Conservation (phyloP, 2,797 vertebrate genomes). For the Scomberomorus guttatus region DNA sequence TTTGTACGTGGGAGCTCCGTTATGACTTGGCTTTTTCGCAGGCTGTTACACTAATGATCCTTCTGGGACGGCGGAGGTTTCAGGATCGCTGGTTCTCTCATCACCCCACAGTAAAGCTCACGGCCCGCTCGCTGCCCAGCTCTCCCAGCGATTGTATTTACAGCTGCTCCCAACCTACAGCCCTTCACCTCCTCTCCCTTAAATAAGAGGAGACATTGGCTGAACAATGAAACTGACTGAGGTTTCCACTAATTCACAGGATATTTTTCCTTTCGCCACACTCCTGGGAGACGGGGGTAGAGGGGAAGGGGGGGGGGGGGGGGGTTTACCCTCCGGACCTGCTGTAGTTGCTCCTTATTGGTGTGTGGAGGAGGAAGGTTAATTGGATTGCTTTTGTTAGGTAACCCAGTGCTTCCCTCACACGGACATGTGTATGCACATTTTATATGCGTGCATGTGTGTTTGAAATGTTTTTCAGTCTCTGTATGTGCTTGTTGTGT, state of each 20-base stretch:
- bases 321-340: background rate
- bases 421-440: constrained; percentile 12
- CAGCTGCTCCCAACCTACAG: constrained; percentile 68
- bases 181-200: constrained; percentile 43
- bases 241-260: constrained; percentile 81
- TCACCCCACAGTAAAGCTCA: constrained; percentile 59
- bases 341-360: constrained; percentile 31
- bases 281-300: constrained; percentile 19
- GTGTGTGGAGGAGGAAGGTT: constrained; percentile 34
- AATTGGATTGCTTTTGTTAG: constrained; percentile 62
- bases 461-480: background rate
- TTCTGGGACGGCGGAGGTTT: constrained; percentile 60
- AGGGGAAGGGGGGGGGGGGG: background rate
- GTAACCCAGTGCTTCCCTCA: constrained; percentile 28
- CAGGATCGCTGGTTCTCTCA: constrained; percentile 71
- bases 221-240: constrained; percentile 79
- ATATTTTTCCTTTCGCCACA: constrained; percentile 65
- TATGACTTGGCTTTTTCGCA: constrained; percentile 68
- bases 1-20: constrained; percentile 58
- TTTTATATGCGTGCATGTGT: background rate
- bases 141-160: constrained; percentile 71
- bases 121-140: constrained; percentile 17
- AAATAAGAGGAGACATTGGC: constrained; percentile 65
- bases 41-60: constrained; percentile 67
- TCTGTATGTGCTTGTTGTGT: background rate